Evolutionary conservation across 2,797 vertebrate species (phyloP).

Genomic region (Dallia pectoralis): DNA sequence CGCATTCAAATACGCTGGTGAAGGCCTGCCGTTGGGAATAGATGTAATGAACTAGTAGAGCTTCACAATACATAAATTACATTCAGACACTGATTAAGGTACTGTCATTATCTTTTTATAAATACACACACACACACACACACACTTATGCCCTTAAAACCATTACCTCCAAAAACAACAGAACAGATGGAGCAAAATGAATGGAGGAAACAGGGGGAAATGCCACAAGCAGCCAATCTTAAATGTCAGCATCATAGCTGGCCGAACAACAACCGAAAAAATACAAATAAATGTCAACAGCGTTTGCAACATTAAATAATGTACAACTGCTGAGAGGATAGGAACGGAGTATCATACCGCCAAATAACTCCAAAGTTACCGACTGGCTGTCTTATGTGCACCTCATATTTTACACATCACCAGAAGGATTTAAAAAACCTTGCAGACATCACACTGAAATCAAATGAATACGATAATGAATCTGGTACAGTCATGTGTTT

Average conservation of each 20-base stretch:
- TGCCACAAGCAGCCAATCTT: background rate
- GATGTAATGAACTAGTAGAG: background rate
- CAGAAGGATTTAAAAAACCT: background rate
- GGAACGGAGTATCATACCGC: background rate
- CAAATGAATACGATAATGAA: constrained; percentile 20
- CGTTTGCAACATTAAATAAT: background rate
- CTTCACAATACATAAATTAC: background rate
- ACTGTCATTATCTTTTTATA: background rate
- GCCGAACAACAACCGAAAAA: too few species aligned
- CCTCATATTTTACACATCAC: background rate
- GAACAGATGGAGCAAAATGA: background rate
- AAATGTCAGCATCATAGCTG: background rate
- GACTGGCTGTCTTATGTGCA: background rate
- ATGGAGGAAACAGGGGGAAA: too few species aligned
- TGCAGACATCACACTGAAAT: background rate
- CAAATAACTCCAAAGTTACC: background rate
- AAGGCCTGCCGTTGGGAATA: too few species aligned
- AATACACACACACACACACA: too few species aligned
- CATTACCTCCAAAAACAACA: background rate
- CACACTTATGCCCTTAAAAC: too few species aligned
- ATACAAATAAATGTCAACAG: background rate
- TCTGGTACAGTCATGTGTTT: background rate
- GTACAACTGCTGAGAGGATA: constrained; percentile 1
- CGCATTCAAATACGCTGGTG: too few species aligned
- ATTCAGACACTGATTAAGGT: background rate